Evolutionary conservation across 2,113 vertebrate genomes (phyloP), one percentile per base, ranked within the genome.

Genomic region (Alligator mississippiensis): DNA sequence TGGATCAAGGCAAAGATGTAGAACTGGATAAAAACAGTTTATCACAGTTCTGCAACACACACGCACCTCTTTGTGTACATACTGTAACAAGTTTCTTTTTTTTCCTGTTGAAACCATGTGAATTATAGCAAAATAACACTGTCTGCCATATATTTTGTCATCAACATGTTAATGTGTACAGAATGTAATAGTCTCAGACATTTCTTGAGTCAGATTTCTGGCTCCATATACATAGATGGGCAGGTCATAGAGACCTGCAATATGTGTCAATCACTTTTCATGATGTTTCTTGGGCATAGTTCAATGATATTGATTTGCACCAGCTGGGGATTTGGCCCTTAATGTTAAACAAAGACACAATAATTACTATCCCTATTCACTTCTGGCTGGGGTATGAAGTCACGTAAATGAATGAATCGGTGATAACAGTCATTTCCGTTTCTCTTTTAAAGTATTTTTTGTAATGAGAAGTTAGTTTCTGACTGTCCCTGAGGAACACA

Each of bases 381-480:
- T 2, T 59, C 19, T 95, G 80, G 72, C 63, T 85, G 19, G 58
- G 64, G 34, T 0, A 0, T 90, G 70, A 60, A 93, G 86, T 30
- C 9, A 47, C 75, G 21, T 87, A 1, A 0, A 30, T 28, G 78
- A 80, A 30, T 90, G 80, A 88, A 61, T 66, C 61, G 25, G 61
- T 91, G 60, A 16, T 88, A 88, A 92, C 59, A 90, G 57, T 84
- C 19, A 13, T 88, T 92, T 90, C 47, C 75, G 34, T 80, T 85
- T 82, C 18, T 59, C 62, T 63, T 25, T 61, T 18, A 61, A 22
- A 47, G 47, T 9, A 47, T 9, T 22, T 22, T 61, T 61, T 11
- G 11, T 61, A 22, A 8, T 11, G 21, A 61, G 60, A 61, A 11
- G 72, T 68, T 90, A 70, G 34, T 63, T 93, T 91, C 88, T 92